Evolutionary conservation across 2,113 vertebrate species (phyloP), one percentile per base, ranked within the genome.

Genomic region (Sylvietta virens): DNA sequence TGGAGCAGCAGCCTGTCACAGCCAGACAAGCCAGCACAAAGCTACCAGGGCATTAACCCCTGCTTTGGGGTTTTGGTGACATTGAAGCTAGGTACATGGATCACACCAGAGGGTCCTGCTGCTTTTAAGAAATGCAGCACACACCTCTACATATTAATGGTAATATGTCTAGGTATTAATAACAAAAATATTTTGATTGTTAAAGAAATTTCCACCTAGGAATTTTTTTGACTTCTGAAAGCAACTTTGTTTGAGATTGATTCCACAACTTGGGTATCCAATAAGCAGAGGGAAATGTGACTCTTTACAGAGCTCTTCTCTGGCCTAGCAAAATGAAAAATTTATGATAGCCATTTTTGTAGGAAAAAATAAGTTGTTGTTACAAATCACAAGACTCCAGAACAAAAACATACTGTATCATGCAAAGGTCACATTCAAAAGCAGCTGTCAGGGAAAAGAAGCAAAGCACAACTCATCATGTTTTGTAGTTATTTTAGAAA

Each of bases 11-110:
- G 39, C 53, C 53, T 22, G 62, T 5, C 1, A 28, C 70, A 44
- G 72, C 44, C 22, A 42, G 4, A 22, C 28, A 13, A 7, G 26
- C 15, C 66, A 65, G 50, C 50, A 27, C 50, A 9, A 13, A 24
- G 42, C 57, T 1, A 3, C 20, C 11, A 6, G 2, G 28, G 15
- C 15, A 39, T 1, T 51, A 45, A 48, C 10, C 40, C 42, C 40
- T 13, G 35, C 35, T 31, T 2, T 1, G 33, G 23, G 37, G 7
- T 5, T 2, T 9, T 31, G 51, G 48, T 30, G 28, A 47, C 37
- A 5, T 9, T 6, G 30, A 19, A 28, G 73, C 37, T 28, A n/a
- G 40, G 15, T 9, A 37, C 11, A 1, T 0, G 5, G 15, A 22
- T 9, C 10, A 12, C n/a, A 19, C 7, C 33, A 33, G 1, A 3